Evolutionary conservation across 2,888 invertebrate genomes (phyloP), one percentile per base, ranked within the genome.

Genomic region (Pharmacophagus antenor): DNA sequence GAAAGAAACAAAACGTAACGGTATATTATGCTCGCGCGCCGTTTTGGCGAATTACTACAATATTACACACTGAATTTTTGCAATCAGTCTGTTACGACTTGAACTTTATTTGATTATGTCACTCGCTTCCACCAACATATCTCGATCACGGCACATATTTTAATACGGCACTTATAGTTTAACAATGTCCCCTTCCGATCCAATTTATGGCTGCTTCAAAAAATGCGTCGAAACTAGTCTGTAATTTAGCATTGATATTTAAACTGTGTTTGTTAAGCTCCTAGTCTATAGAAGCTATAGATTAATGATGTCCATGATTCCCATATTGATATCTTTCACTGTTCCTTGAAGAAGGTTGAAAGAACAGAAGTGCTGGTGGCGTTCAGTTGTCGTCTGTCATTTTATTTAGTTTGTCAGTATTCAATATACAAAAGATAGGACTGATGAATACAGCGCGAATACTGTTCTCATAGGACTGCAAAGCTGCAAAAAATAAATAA

Each of bases 201-300:
- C 63, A 84, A 92, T 93, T 94, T 96, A 97, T 94, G 97, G 97
- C 90, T 97, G 97, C 92, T 97, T 97, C 88, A 97, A 92, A 88
- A 97, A 97, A 91, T 97, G 97, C 84, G 96, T 97, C 85, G 97
- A 96, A 71, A 97, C 96, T 81, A 97, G 93, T 92, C 96, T 95
- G 94, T 97, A 94, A 92, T 95, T 96, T 93, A 97, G 96, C 97
- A 97, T 97, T 88, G 88, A 90, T 75, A 73, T 75, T 65, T 73
- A 67, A 92, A 76, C 66, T 64, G 70, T 79, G 77, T 76, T 80
- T 78, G 71, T 71, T 69, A 78, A 87, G 83, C 81, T 77, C 65
- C 69, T 79, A 77, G 85, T 84, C 78, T 79, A 63, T 66, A 64
- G 62, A 65, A 70, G 67, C 74, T 66, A 63, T 73, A 72, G 79